phyloP scores from a whole-genome alignment of 2,797 vertebrate genomes.

The Jordanella pulchra region DNA sequence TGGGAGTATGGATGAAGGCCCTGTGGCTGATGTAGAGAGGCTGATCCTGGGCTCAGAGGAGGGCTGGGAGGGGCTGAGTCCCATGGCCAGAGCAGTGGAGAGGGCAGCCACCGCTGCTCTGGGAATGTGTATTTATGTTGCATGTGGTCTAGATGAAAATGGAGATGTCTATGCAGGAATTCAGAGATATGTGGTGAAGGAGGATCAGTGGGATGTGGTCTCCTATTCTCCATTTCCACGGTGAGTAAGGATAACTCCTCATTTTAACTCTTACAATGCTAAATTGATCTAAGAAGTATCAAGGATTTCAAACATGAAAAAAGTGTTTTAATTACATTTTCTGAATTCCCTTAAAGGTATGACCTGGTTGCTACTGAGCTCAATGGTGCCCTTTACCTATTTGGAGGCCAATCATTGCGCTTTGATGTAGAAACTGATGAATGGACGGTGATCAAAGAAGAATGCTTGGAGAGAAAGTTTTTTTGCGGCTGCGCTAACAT shows the following conservation, averaged over 20 bases:
- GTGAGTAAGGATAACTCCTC: conserved; percentile 63
- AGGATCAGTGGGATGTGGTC: conserved; percentile 86
- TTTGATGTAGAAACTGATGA: conserved; percentile 86
- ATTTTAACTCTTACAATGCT: background rate
- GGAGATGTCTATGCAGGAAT: conserved; percentile 87
- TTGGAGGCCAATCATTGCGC: conserved; percentile 85
- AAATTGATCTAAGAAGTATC: background rate
- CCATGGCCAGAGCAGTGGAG: conserved; percentile 86
- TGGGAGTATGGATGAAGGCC: conserved; percentile 85
- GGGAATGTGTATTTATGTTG: conserved; percentile 81
- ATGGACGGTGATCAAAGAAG: conserved; percentile 85
- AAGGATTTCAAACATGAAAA: background rate
- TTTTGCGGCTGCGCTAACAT: conserved; percentile 86
- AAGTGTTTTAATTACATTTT: background rate
- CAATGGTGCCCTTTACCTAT: conserved; percentile 86
- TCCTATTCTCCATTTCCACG: conserved; percentile 87
- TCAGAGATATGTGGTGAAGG: conserved; percentile 81
- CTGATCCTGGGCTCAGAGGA: conserved; percentile 74
- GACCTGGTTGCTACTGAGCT: conserved; percentile 88
- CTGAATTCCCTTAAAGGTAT: conserved; percentile 76
- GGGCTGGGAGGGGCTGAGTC: conserved; percentile 81
- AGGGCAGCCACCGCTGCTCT: conserved; percentile 77
- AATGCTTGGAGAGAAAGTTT: conserved; percentile 82
- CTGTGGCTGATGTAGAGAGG: conserved; percentile 82
- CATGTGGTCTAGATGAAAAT: conserved; percentile 89